These are phyloP conservation scores for Trypoxylon attenuatum DNA, from an alignment of 2,888 invertebrate species.

Conservation along the genomic window DNA sequence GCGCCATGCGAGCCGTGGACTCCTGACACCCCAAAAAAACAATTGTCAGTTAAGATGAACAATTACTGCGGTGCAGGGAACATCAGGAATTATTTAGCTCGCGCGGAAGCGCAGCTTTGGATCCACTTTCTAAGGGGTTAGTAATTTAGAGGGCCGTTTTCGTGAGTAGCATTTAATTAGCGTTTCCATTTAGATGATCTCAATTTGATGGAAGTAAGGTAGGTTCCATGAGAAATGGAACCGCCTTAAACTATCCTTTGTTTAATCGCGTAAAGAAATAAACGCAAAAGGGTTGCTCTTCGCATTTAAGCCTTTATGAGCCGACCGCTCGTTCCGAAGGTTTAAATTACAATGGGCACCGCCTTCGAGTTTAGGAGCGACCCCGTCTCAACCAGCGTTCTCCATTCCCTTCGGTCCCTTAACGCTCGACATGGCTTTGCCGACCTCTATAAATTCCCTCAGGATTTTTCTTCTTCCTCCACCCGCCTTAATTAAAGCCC, in stretches of 20 bases:
- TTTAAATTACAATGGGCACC: slow-evolving; percentile 59
- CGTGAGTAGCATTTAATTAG: background rate
- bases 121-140: too few relatives aligned
- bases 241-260: slow-evolving; percentile 39
- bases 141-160: too few relatives aligned
- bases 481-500: slow-evolving; percentile 74
- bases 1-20: too few relatives aligned
- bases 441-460: slow-evolving; percentile 73
- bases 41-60: too few relatives aligned
- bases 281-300: slow-evolving; percentile 62
- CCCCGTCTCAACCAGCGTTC: slow-evolving; percentile 50
- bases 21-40: too few relatives aligned
- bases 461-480: slow-evolving; percentile 72
- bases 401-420: slow-evolving; percentile 57
- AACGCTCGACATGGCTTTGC: slow-evolving; percentile 41
- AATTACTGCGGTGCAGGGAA: too few relatives aligned
- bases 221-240: background rate
- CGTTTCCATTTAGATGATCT: background rate
- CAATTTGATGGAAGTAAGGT: background rate
- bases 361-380: slow-evolving; percentile 63
- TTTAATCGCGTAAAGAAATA: slow-evolving; percentile 65
- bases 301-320: slow-evolving; percentile 66
- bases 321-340: slow-evolving; percentile 59
- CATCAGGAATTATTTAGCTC: too few relatives aligned
- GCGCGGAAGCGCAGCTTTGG: too few relatives aligned